A percentile compares a stretch with the other conserved stretches of the same genome.
Conservation (phyloP, 30 jellyfish, hydroid and myxozoan species). For the Pseudorhiza aurosa region DNA sequence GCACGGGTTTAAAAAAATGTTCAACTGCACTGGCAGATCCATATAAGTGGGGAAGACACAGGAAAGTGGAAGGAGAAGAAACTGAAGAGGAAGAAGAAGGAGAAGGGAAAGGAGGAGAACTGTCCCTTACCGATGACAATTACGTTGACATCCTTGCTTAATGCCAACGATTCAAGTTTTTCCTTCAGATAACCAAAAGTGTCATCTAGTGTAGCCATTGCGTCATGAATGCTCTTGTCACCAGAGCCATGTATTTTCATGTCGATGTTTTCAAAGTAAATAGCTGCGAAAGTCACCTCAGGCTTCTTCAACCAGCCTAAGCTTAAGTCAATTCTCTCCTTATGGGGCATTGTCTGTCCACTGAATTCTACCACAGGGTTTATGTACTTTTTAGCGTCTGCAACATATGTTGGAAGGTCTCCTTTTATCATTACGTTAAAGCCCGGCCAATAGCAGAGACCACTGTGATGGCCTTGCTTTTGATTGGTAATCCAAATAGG, state of each 20-base stretch:
- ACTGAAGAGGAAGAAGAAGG: too few relatives aligned
- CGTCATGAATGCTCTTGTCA: background rate
- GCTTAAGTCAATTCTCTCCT: constrained; percentile 55
- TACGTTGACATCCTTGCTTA: constrained; percentile 66
- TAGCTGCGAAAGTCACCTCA: constrained; percentile 74
- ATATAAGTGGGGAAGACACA: too few relatives aligned
- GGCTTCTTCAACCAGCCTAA: constrained; percentile 66
- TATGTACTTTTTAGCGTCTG: constrained; percentile 3
- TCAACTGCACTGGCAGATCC: too few relatives aligned
- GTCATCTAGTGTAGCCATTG: constrained; percentile 45
- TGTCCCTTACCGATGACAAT: constrained; percentile 73
- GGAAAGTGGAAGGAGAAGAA: too few relatives aligned
- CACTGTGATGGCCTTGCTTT: constrained; percentile 86
- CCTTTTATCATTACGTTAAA: constrained; percentile 61
- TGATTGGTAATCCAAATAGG: constrained; percentile 95
- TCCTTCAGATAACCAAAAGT: constrained; percentile 43
- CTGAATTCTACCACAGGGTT: constrained; percentile 13
- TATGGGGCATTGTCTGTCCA: constrained; percentile 55
- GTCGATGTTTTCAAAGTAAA: constrained; percentile 73
- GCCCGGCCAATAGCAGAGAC: constrained; percentile 93
- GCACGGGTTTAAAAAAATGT: too few relatives aligned
- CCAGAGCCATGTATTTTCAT: constrained; percentile 26
- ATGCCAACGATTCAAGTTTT: background rate
- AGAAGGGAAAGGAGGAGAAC: background rate
- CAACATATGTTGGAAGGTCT: constrained; percentile 53